Base-by-base conservation (phyloP, 2,797 vertebrate species). In the Anguilla marmorata region DNA sequence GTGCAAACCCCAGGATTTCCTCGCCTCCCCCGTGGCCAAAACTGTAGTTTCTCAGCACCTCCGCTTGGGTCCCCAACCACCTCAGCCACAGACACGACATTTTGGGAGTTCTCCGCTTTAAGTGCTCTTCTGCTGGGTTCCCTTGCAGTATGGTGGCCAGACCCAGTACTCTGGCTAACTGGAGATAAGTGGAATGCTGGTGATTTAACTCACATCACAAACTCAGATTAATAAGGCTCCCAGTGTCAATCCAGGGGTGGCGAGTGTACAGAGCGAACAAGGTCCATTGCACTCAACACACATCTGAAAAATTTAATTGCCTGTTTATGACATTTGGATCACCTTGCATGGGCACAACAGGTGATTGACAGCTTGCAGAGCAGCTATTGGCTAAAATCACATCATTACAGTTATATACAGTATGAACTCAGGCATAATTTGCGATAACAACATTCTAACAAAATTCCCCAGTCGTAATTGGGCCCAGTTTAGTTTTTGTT, bases 1-100 rank as follows among this genome's bases (percentile, higher is more conserved):
- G 90, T 58, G 92, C 90, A 93, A 96, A 95, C 90, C 90, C 89
- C 72, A 91, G 66, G 6, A 88, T 91, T 74, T 96, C 93, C 91
- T 95, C 94, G 50, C 92, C 89, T 0, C 63, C 89, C 27, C 91
- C 85, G 30, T 90, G 86, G 2, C 48, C n/a, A 69, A 92, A 89
- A 50, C 72, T 24, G 63, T 89, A 92, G 74, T 41, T 90, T 84
- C 92, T 90, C 90, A 92, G 91, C 58, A 93, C 86, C 14, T 91
- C 63, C 41, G 86, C 90, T 2, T 88, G 88, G 48, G 87, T 89
- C 82, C 89, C 89, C 74, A 89, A 66, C 90, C 93, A 92, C 14
- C 66, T 87, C 87, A 94, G 90, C 85, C 93, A 93, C 86, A 90
- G 84, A 56, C 86, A 87, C 93, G 90, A 86, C 92, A 93, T 92